Conservation (phyloP, 2,113 vertebrate genomes). For the Columbina picui region DNA sequence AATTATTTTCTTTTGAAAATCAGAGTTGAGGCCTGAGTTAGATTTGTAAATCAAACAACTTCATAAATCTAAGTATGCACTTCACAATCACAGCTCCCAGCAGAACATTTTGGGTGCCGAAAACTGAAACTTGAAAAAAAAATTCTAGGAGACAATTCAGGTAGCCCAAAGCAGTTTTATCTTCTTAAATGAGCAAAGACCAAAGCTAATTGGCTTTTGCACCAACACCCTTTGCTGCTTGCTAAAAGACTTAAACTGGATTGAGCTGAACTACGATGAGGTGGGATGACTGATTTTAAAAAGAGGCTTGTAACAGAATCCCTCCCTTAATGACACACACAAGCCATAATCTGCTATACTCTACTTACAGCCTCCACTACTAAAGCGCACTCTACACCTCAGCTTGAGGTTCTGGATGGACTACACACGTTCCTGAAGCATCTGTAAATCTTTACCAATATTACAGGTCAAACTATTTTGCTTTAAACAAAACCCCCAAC, state of each 20-base stretch:
- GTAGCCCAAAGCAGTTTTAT: neutral
- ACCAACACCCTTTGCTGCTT: neutral
- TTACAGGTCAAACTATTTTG: neutral
- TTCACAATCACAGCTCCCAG: neutral
- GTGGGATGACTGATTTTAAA: conserved; percentile 5
- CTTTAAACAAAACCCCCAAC: neutral
- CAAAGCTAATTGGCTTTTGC: conserved; percentile 5
- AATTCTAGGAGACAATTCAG: neutral
- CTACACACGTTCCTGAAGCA: neutral
- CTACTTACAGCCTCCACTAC: neutral
- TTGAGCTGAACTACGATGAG: neutral
- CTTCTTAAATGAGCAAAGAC: neutral
- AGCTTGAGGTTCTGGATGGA: neutral
- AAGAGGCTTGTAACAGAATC: conserved; percentile 1
- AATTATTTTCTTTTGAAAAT: neutral
- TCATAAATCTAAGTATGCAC: neutral
- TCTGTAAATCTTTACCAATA: neutral
- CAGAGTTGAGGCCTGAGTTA: neutral
- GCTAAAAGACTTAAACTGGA: neutral
- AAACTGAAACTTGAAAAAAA: neutral
- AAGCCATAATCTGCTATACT: neutral
- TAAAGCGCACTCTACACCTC: neutral
- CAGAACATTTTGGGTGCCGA: neutral
- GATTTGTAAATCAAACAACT: neutral
- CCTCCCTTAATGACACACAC: neutral